Base-by-base conservation (phyloP, 2,113 vertebrate genomes). In the Trichomycterus rosablanca region DNA sequence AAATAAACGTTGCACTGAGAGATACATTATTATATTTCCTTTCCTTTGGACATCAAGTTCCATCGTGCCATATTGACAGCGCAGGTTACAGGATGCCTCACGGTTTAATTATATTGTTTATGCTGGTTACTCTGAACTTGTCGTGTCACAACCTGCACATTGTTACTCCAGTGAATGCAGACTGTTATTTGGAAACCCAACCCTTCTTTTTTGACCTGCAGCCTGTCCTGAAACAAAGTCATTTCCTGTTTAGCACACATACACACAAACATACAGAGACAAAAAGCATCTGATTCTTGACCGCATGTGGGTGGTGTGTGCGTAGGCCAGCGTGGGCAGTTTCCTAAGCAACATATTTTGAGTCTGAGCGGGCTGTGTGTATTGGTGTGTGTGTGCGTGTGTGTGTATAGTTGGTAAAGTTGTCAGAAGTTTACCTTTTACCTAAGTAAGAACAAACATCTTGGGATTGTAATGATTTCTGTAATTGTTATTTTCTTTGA, bases 271-370 rank as follows among this genome's bases (percentile, higher is more conserved):
- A 50, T 39, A 60, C 28, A 37, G 19, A 61, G 20, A 46, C 28
- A 55, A 71, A 58, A 59, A 60, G 43, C 68, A 66, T 46, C 63
- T 66, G 63, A 71, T 61, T 60, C 50, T 59, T 60, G 58, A 66
- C 62, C 49, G 35, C 34, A 26, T 62, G 58, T 68, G 28, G 63
- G 68, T 37, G 68, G 48, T 58, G 45, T 51, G 56, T 71, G 68
- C 49, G 63, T 66, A 66, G 68, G 68, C 51, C 68, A 16, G 51
- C 54, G 55, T 66, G 49, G 63, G 68, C 63, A 54, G 68, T 71
- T 71, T 50, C 68, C 68, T 34, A 66, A 53, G 68, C 56, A 71
- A 71, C 68, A 16, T 32, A 32, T 66, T 66, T 66, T 39, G 32
- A 49, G 63, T 28, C 51, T 23, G 43, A 28, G 52, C 63, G 4